Percentiles rank a stretch among this genome's conserved stretches.
These are phyloP conservation scores for Clamator glandarius DNA, from an alignment of 2,797 vertebrate species.

Conservation along the genomic window DNA sequence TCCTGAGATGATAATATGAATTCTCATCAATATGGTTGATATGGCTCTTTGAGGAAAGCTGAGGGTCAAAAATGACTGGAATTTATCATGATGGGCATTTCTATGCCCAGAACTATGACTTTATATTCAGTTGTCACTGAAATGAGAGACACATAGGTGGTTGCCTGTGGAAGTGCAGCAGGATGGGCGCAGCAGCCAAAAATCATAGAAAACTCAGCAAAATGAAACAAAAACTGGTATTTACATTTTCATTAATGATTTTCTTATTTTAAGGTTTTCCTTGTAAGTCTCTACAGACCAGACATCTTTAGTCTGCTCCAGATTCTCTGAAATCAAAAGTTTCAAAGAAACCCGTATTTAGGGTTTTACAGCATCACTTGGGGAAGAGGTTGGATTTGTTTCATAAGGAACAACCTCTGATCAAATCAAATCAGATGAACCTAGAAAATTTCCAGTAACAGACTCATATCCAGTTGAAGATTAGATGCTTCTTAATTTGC, in stretches of 20 bases:
- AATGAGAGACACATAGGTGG: conserved; percentile 45
- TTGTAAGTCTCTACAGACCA: not conserved
- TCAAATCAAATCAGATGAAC: not conserved
- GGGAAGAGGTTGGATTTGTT: not conserved
- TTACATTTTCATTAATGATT: conserved; percentile 31
- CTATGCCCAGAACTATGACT: conserved; percentile 65
- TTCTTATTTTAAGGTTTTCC: conserved; percentile 13
- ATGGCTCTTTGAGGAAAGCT: conserved; percentile 67
- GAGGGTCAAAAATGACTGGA: conserved; percentile 75
- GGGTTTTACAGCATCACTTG: not conserved
- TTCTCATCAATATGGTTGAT: conserved; percentile 76
- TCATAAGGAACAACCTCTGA: not conserved
- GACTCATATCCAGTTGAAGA: not conserved
- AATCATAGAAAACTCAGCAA: not conserved
- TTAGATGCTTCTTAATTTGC: not conserved
- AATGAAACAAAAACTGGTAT: conserved; percentile 47
- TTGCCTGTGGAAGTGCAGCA: not conserved
- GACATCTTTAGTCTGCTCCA: not conserved
- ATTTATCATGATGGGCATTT: conserved; percentile 70
- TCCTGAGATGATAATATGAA: conserved; percentile 74
- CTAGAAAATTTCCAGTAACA: not conserved
- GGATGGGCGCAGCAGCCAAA: not conserved
- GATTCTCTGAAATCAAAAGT: not conserved
- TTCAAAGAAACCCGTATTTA: not conserved
- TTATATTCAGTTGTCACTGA: conserved; percentile 56